These are phyloP conservation scores for Melanargia galathea DNA, from an alignment of 2,888 invertebrate species.

Conservation along the genomic window DNA sequence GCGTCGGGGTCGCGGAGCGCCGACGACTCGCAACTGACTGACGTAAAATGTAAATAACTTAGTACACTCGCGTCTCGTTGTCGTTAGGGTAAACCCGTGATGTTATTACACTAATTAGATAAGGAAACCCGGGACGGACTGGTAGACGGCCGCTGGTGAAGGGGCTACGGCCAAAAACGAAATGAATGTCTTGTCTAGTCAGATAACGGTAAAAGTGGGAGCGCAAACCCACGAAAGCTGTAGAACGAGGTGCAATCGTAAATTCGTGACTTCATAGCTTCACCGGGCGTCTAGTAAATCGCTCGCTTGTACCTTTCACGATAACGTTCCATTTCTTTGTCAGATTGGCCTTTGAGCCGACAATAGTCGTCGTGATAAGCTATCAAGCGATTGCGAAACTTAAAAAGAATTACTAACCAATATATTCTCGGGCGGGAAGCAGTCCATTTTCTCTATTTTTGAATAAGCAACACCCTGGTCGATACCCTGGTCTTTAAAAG, in stretches of 20 bases:
- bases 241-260: conserved; percentile 64
- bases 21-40: conserved; percentile 34
- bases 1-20: conserved; percentile 49
- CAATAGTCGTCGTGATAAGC: conserved; percentile 54
- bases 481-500: conserved; percentile 63
- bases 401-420: conserved; percentile 66
- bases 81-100: conserved; percentile 52
- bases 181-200: conserved; percentile 61
- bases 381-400: conserved; percentile 56
- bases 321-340: conserved; percentile 37
- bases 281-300: conserved; percentile 60
- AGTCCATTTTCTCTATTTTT: conserved; percentile 67
- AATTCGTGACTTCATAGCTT: conserved; percentile 65
- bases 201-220: conserved; percentile 79
- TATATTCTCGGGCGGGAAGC: conserved; percentile 62
- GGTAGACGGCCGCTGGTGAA: conserved; percentile 55
- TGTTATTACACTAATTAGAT: conserved; percentile 55
- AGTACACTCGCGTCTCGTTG: no score
- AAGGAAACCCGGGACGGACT: conserved; percentile 48
- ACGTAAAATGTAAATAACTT: conserved; percentile 22
- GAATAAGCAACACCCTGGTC: conserved; percentile 47
- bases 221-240: conserved; percentile 75
- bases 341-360: conserved; percentile 48
- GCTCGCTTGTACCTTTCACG: conserved; percentile 50
- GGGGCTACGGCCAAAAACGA: conserved; percentile 68